A percentile compares a stretch with the other conserved stretches of the same genome.
Evolutionary conservation across 2,797 vertebrate species (phyloP).

Genomic region (Esox lucius): DNA sequence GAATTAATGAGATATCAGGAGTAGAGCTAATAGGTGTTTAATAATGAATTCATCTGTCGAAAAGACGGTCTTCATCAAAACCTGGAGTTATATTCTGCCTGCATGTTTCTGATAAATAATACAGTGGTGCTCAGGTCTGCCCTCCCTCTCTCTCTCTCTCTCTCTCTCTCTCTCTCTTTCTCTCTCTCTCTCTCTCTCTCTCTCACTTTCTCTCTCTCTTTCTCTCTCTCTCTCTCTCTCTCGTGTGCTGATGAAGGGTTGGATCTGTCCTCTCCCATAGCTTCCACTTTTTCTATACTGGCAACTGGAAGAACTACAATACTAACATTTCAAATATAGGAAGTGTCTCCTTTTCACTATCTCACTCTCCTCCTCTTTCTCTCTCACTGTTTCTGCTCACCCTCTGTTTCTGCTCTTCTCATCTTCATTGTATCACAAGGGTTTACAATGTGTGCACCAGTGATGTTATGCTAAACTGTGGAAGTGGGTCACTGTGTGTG

Average conservation of each 20-base stretch:
- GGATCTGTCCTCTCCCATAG: background rate
- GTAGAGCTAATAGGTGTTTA: constrained; percentile 62
- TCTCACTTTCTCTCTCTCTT: too few species aligned
- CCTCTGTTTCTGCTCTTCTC: constrained; percentile 8
- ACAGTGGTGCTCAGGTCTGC: constrained; percentile 24
- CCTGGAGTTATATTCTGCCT: constrained; percentile 29
- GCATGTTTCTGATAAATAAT: constrained; percentile 51
- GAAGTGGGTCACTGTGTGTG: constrained; percentile 56
- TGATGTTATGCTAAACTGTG: constrained; percentile 23
- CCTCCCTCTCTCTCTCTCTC: background rate
- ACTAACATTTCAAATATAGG: background rate
- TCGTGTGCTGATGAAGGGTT: background rate
- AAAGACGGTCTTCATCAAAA: constrained; percentile 52
- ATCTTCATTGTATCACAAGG: constrained; percentile 1
- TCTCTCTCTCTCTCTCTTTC: too few species aligned
- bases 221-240: too few species aligned
- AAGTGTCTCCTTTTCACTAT: background rate
- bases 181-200: background rate
- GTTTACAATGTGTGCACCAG: constrained; percentile 7
- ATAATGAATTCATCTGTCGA: constrained; percentile 61
- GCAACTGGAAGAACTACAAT: background rate
- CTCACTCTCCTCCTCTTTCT: background rate
- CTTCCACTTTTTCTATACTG: background rate
- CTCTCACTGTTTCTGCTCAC: background rate
- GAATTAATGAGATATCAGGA: constrained; percentile 57